Evolutionary conservation across 2,888 invertebrate species (phyloP).

Genomic region (Saturnia japonica): DNA sequence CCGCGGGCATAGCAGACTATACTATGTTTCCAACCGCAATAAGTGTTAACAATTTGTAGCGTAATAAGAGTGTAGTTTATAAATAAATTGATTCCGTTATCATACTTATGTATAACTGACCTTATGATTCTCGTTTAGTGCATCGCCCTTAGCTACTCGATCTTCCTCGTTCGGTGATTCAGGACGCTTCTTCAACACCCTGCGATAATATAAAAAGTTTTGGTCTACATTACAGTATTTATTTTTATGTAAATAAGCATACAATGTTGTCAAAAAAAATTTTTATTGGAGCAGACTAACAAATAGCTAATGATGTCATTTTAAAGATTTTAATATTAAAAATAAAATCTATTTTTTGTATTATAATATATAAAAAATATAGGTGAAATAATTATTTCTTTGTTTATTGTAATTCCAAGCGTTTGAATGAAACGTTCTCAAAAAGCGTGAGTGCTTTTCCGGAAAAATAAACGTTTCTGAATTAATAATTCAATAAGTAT

Average conservation of each 20-base stretch:
- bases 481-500: too few relatives aligned
- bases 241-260: not conserved
- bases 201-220: conserved; percentile 39
- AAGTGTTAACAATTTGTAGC: not conserved
- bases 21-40: not conserved
- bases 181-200: conserved; percentile 72
- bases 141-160: conserved; percentile 76
- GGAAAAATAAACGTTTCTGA: not conserved
- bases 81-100: not conserved
- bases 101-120: not conserved
- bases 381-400: too few relatives aligned
- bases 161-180: conserved; percentile 85
- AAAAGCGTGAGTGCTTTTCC: not conserved
- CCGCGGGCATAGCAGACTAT: too few relatives aligned
- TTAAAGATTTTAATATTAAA: too few relatives aligned
- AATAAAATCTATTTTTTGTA: too few relatives aligned
- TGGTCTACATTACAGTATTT: not conserved
- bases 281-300: too few relatives aligned
- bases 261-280: too few relatives aligned
- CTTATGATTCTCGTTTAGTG: conserved; percentile 72
- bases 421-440: not conserved
- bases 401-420: too few relatives aligned
- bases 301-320: too few relatives aligned
- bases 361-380: too few relatives aligned
- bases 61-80: not conserved